Base-by-base conservation (phyloP, 2,888 invertebrate species). In the Meliscaeva auricollis region DNA sequence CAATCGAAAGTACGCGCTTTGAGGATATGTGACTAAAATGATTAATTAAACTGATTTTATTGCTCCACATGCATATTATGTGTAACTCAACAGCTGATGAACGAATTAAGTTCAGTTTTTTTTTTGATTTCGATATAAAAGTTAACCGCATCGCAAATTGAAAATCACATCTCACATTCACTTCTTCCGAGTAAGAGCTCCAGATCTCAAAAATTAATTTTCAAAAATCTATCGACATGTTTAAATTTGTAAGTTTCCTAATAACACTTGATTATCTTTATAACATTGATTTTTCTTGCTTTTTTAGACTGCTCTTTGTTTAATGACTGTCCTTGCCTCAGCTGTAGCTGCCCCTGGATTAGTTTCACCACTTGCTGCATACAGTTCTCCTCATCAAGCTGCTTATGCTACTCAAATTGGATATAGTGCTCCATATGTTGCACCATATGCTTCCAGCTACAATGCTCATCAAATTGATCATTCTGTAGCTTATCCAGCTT, bases 21-120 rank as follows among this genome's bases (percentile, higher is more conserved):
- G 84, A 72, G 75, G 72, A 75, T 64, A 72, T 84, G 84, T 84
- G 84, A 84, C 79, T 76, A 32, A 76, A 84, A 84, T 84, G 80
- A 84, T 84, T 76, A 83, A 83, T 73, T 62, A 46, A 77, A 32
- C 56, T 11, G 58, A 68, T 52, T 30, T 52, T n/a, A 75, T 69
- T 78, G 78, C 69, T 74, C 74, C 75, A 79, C 68, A 62, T 11
- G n/a, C 50, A 17, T 15, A 48, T 20, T 5, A n/a, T n/a, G n/a
- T 8, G 9, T 1, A 17, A 4, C 20, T 54, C 13, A 46, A 35
- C 64, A 66, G 58, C 41, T 58, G 76, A 54, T 68, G 41, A 60
- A 46, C 52, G 15, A 44, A 77, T 38, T 58, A 50, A 54, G 26
- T 32, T 70, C 26, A 22, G 48, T 41, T 66, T 79, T 72, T 74